Base-by-base conservation (phyloP, 2,888 invertebrate genomes). In the Cenopis cana region DNA sequence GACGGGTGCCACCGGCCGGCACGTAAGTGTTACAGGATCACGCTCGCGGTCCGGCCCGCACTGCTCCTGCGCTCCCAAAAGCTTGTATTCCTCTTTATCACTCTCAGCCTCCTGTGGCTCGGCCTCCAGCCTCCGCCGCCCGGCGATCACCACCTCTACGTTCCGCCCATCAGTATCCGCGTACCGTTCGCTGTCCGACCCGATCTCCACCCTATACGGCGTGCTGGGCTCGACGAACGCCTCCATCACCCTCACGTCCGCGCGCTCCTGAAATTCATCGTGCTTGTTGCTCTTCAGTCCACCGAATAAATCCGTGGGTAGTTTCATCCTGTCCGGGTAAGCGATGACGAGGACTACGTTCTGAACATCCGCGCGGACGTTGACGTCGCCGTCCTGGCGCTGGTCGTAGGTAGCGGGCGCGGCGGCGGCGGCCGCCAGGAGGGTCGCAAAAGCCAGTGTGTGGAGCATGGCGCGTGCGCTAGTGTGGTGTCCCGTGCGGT, bases 331-430 rank as follows among this genome's bases (percentile, higher is more conserved):
- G 57, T 85, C 81, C 3, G 95, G 94, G 24, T 95, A 88, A 0
- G 95, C 94, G n/a, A 97, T 85, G 33, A 97, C 85, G 64, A 97
- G 88, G 75, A 97, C 91, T 75, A 97, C 94, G 81, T 97, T 97
- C 76, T 96, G 95, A 11, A 97, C 88, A 83, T 97, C 96, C 0
- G 96, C 96, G 64, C 95, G 94, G 12, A 97, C 94, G 85, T 97
- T 97, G 74, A 94, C 84, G 2, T 95, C 95, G n/a, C 97, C 97
- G 69, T 96, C 96, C 85, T 97, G 97, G 0, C 96, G 94, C 82
- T 97, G 96, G 84, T 97, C 95, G 89, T 95, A 95, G 50, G 81
- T 84, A 57, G 83, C 81, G 54, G 93, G 89, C 12, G 87, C 82
- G 69, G 82, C 77, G 69, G 86, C 84, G 75, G 88, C 84, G 76